phyloP scores from a whole-genome alignment of 2,797 vertebrate genomes.

The Macrochelys suwanniensis region DNA sequence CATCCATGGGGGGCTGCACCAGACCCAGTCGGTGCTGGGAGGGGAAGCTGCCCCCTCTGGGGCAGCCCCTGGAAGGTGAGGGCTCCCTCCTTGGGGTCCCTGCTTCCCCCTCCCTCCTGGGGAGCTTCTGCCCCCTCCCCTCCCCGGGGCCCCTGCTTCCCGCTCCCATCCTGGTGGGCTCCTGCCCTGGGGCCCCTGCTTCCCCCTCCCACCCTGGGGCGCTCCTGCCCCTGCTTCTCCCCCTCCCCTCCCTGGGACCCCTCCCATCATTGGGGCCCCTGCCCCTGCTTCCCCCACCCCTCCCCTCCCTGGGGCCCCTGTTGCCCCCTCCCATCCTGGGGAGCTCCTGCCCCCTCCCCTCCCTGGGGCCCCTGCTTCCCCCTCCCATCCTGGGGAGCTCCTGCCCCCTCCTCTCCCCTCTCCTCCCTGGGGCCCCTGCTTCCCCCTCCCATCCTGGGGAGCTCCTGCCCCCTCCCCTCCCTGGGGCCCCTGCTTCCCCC shows the following conservation, averaged over 20 bases:
- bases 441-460: too few species aligned
- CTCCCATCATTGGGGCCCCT: too few species aligned
- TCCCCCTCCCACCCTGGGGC: background rate
- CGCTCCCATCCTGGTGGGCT: background rate
- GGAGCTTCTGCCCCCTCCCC: background rate
- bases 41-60: background rate
- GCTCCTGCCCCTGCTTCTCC: background rate
- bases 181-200: background rate
- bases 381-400: too few species aligned
- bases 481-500: too few species aligned
- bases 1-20: background rate
- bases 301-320: background rate
- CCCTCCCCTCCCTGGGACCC: too few species aligned
- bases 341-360: background rate
- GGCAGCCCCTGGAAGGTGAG: too few species aligned
- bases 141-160: background rate
- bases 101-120: too few species aligned
- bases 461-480: too few species aligned
- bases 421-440: too few species aligned
- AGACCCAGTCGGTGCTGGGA: too few species aligned
- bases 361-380: background rate
- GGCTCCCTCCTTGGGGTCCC: background rate
- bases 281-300: background rate
- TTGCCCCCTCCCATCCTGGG: background rate
- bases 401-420: background rate